A percentile compares a stretch with the other conserved stretches of the same genome.
phyloP scores from a whole-genome alignment of 2,797 vertebrate species.

The Gobionotothen gibberifrons region DNA sequence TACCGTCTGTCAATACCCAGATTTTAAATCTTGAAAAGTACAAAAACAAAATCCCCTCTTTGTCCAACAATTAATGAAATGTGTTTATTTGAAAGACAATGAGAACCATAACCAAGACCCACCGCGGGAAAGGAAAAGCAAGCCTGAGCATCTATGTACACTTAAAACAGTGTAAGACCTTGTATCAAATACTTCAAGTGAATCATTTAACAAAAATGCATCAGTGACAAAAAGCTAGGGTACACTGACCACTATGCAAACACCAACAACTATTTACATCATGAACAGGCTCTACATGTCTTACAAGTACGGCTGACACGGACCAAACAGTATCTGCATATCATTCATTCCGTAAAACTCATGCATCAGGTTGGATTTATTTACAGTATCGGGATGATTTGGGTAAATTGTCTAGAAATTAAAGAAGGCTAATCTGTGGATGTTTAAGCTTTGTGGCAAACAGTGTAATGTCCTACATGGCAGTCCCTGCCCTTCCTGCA shows the following conservation, averaged over 20 bases:
- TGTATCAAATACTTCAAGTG: slow-evolving; percentile 56
- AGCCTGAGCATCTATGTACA: slow-evolving; percentile 68
- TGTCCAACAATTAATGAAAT: slow-evolving; percentile 31
- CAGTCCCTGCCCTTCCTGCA: slow-evolving; percentile 12
- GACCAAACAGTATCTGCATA: slow-evolving; percentile 52
- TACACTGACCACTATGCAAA: slow-evolving; percentile 20
- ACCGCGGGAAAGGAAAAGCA: slow-evolving; percentile 36
- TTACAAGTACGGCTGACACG: slow-evolving; percentile 14
- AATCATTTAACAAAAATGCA: slow-evolving; percentile 47
- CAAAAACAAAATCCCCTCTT: slow-evolving; percentile 2
- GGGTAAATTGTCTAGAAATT: slow-evolving; percentile 9
- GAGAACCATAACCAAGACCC: slow-evolving; percentile 32
- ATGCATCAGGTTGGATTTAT: slow-evolving; percentile 9
- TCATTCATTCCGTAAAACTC: slow-evolving; percentile 20
- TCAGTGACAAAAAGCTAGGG: slow-evolving; percentile 39
- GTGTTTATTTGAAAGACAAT: slow-evolving; percentile 51
- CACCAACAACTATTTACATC: slow-evolving; percentile 55
- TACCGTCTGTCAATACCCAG: not conserved
- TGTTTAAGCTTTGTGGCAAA: slow-evolving; percentile 45
- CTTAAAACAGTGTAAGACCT: slow-evolving; percentile 80
- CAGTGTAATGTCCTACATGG: slow-evolving; percentile 1
- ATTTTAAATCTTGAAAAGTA: not conserved
- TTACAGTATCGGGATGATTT: slow-evolving; percentile 25
- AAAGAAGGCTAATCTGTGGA: slow-evolving; percentile 10
- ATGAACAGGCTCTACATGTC: slow-evolving; percentile 28